Percentiles rank a stretch among this genome's conserved stretches.
Evolutionary conservation across 2,888 invertebrate genomes (phyloP).

Genomic region (Pachydiplax longipennis): DNA sequence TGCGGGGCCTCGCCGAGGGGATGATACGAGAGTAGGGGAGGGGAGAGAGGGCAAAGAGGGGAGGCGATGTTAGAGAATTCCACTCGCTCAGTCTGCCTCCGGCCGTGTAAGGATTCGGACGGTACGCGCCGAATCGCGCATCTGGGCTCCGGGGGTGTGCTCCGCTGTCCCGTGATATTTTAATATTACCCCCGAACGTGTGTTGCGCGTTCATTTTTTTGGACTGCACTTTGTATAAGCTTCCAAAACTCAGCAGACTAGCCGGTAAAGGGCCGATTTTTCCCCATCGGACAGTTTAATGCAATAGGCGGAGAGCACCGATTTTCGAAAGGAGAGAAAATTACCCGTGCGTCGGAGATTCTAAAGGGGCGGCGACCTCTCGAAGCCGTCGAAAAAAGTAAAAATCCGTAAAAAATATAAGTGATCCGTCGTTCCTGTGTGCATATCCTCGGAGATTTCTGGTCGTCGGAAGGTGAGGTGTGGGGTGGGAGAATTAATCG

Average conservation of each 20-base stretch:
- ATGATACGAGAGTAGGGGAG: background rate
- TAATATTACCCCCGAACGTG: background rate
- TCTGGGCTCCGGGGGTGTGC: background rate
- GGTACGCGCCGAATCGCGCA: background rate
- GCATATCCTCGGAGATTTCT: background rate
- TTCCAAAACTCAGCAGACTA: background rate
- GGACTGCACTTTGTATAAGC: background rate
- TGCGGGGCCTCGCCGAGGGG: background rate
- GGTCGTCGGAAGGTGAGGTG: background rate
- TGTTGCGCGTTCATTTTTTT: background rate
- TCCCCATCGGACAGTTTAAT: background rate
- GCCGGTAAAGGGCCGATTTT: no score
- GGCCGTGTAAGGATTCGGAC: conserved; percentile 22
- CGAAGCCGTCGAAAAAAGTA: background rate
- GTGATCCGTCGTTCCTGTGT: background rate
- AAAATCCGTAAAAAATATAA: background rate
- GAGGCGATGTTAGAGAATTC: background rate
- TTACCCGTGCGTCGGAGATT: background rate
- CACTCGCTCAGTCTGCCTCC: conserved; percentile 25
- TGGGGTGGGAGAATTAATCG: background rate
- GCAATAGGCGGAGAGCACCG: background rate
- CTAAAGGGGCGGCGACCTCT: background rate
- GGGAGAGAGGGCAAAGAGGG: background rate
- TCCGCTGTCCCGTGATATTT: background rate
- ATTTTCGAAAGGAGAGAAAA: background rate